Conservation (phyloP, 2,888 invertebrate species). For the Ernsta delagoae region DNA sequence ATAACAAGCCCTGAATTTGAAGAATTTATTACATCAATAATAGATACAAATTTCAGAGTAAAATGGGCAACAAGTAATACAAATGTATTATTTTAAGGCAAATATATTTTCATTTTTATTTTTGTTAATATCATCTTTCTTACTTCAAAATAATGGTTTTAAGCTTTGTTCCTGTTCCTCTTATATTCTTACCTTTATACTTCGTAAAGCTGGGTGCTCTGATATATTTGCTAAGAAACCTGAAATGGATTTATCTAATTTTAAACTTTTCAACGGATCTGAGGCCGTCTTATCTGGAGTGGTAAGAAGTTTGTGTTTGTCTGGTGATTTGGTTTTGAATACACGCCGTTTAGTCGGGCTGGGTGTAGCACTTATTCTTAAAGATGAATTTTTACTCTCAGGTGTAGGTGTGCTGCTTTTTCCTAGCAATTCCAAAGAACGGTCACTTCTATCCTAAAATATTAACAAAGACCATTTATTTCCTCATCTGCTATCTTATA, state of each 20-base stretch:
- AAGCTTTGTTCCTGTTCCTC: too few relatives aligned
- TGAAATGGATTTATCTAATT: slow-evolving; percentile 43
- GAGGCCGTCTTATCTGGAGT: slow-evolving; percentile 47
- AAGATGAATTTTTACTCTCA: slow-evolving; percentile 37
- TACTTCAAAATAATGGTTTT: too few relatives aligned
- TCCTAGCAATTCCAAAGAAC: background rate
- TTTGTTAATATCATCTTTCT: too few relatives aligned
- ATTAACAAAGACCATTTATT: background rate
- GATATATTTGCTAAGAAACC: slow-evolving; percentile 42
- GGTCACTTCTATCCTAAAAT: slow-evolving; percentile 5
- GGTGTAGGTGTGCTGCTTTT: slow-evolving; percentile 33
- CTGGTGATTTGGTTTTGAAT: slow-evolving; percentile 17
- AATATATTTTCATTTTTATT: too few relatives aligned
- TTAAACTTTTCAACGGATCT: slow-evolving; percentile 47
- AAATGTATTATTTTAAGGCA: too few relatives aligned
- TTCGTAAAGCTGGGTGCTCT: slow-evolving; percentile 38
- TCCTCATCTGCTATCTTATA: too few relatives aligned
- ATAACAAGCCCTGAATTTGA: too few relatives aligned
- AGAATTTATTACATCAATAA: too few relatives aligned
- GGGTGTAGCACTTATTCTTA: slow-evolving; percentile 45
- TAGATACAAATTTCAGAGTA: too few relatives aligned
- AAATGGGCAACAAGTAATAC: too few relatives aligned
- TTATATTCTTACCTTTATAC: slow-evolving; percentile 46
- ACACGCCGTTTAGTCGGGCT: slow-evolving; percentile 40
- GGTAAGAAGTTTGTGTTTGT: slow-evolving; percentile 35